Base-by-base conservation (phyloP, 2,797 vertebrate species). In the Cirrhinus molitorella region DNA sequence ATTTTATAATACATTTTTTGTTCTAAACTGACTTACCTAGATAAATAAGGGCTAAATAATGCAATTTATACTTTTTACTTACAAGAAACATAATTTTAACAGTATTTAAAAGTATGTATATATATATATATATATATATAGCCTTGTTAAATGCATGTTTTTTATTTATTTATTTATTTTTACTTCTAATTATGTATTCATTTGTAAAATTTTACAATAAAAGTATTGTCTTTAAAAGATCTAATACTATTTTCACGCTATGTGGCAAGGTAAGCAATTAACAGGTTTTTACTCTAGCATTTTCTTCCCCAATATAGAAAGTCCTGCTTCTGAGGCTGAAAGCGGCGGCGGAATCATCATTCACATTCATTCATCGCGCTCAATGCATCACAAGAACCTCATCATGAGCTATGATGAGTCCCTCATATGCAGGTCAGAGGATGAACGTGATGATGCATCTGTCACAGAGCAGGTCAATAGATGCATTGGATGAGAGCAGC, bases 331-430 rank as follows among this genome's bases (percentile, higher is more conserved):
- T 28, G 25, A 80, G 67, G 67, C 53, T 75, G 53, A 23, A 43
- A 75, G 79, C 79, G 28, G 21, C 43, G 45, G 37, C 67, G 37
- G 79, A 66, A 79, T 34, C 28, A 63, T 72, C 55, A 73, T 81
- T 65, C 68, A 14, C 57, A 73, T 81, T 81, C 68, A 73, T 65
- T 51, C 70, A 73, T 74, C 70, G 57, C 70, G 68, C 70, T 73
- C 68, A 65, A 73, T 81, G 80, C 80, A 81, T 81, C 68, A 53
- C n/a, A 49, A 61, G 79, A 47, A 34, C 37, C 79, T 80, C 66
- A 57, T 59, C 78, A 59, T 17, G 53, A 81, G 53, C 53, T 47
- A 71, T 45, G 79, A 72, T 80, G 79, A 43, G 66, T 70, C 78
- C 59, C 78, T 47, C 2, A 28, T 14, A 73, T 47, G 55, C 68